Evolutionary conservation across 2,113 vertebrate species (phyloP).

Genomic region (Entomyzon cyanotis): DNA sequence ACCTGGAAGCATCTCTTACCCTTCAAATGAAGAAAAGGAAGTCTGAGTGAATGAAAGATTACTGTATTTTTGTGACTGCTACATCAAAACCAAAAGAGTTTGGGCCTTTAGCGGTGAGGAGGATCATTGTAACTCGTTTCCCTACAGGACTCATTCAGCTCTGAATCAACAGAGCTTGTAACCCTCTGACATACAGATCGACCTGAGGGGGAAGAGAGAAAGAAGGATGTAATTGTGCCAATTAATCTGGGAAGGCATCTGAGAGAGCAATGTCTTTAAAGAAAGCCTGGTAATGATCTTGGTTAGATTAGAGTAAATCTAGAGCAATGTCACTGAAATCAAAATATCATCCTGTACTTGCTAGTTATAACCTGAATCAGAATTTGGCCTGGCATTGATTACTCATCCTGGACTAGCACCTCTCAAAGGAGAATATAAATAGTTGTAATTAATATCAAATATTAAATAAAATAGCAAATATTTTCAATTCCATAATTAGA

Average conservation of each 20-base stretch:
- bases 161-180: constrained; percentile 56
- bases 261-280: constrained; percentile 34
- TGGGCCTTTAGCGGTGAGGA: background rate
- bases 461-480: background rate
- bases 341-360: background rate
- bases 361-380: background rate
- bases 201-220: constrained; percentile 33
- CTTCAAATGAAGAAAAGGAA: background rate
- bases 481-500: background rate
- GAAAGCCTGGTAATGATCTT: background rate
- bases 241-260: constrained; percentile 67
- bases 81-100: background rate
- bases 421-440: background rate
- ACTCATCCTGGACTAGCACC: background rate
- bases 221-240: constrained; percentile 68
- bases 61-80: constrained; percentile 12
- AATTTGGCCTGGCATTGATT: background rate
- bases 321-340: background rate
- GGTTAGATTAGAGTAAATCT: background rate
- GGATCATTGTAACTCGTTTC: background rate
- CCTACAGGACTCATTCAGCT: constrained; percentile 26
- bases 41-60: background rate
- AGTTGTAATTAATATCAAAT: background rate
- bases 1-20: background rate
- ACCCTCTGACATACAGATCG: constrained; percentile 36